Conservation (phyloP, 2,113 vertebrate genomes). For the Apistogramma diplotaenia region DNA sequence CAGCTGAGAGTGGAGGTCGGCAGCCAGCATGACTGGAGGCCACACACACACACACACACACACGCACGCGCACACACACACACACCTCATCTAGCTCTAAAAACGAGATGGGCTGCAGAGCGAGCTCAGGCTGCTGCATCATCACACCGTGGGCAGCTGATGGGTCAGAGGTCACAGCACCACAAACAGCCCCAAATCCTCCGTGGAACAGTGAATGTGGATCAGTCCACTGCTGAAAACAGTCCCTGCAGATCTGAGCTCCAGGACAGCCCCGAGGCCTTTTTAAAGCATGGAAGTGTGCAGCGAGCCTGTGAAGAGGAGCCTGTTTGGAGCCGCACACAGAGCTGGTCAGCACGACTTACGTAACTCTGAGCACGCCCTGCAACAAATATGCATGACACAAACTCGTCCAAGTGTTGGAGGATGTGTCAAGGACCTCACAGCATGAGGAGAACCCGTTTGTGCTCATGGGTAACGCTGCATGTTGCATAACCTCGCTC, state of each 20-base stretch:
- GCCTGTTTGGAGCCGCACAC: neutral
- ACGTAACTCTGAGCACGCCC: neutral
- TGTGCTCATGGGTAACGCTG: neutral
- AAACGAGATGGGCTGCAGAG: neutral
- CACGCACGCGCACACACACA: too few species aligned
- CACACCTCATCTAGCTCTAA: too few species aligned
- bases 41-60: neutral
- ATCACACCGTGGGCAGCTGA: neutral
- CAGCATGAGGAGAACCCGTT: neutral
- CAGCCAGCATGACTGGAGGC: neutral
- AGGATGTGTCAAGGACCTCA: neutral
- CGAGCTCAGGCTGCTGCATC: neutral
- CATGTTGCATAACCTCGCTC: neutral
- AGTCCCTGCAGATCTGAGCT: neutral
- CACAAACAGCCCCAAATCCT: neutral
- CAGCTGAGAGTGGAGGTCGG: neutral
- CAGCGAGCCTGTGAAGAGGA: neutral
- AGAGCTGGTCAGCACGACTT: neutral
- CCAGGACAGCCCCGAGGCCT: neutral
- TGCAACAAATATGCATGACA: neutral
- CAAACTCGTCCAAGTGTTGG: fast-evolving
- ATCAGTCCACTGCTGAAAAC: neutral
- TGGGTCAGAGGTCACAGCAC: neutral
- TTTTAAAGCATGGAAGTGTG: neutral
- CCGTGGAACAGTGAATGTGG: neutral